phyloP scores from a whole-genome alignment of 2,888 invertebrate genomes.

The Esperia sulphurella region DNA sequence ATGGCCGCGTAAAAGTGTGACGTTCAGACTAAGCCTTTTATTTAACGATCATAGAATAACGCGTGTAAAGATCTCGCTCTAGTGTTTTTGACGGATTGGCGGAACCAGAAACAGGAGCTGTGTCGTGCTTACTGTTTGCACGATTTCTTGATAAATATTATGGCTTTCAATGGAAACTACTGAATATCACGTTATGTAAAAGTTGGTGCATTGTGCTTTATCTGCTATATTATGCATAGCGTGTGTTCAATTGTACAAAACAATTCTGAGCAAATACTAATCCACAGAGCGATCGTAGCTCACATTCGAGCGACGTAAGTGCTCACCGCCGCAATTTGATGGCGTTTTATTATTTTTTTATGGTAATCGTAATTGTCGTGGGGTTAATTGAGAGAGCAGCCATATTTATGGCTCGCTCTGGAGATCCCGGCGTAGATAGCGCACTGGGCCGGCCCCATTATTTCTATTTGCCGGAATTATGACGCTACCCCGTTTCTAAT shows the following conservation, averaged over 20 bases:
- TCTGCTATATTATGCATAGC: slow-evolving; percentile 7
- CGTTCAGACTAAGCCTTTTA: slow-evolving; percentile 39
- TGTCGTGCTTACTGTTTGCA: too few relatives aligned
- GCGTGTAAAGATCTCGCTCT: too few relatives aligned
- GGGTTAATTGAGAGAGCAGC: slow-evolving; percentile 63
- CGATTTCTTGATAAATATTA: too few relatives aligned
- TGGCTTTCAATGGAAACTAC: background rate
- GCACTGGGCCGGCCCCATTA: slow-evolving; percentile 43
- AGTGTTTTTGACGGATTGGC: too few relatives aligned
- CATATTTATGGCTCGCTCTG: slow-evolving; percentile 52
- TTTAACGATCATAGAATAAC: slow-evolving; percentile 4
- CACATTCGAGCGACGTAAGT: slow-evolving; percentile 36
- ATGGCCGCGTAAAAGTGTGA: slow-evolving; percentile 33
- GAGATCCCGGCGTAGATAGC: slow-evolving; percentile 52
- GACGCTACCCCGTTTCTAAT: slow-evolving; percentile 18
- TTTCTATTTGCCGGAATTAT: slow-evolving; percentile 55
- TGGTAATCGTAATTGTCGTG: slow-evolving; percentile 68
- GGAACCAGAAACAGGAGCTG: too few relatives aligned
- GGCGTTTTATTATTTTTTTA: slow-evolving; percentile 68
- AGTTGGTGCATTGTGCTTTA: slow-evolving; percentile 1
- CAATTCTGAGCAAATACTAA: slow-evolving; percentile 40
- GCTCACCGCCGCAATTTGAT: slow-evolving; percentile 49
- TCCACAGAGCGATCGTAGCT: slow-evolving; percentile 34
- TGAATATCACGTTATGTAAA: background rate
- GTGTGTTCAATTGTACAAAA: slow-evolving; percentile 8